Evolutionary conservation across 2,888 invertebrate species (phyloP), one percentile per base, ranked within the genome.

Genomic region (Rutpela maculata): DNA sequence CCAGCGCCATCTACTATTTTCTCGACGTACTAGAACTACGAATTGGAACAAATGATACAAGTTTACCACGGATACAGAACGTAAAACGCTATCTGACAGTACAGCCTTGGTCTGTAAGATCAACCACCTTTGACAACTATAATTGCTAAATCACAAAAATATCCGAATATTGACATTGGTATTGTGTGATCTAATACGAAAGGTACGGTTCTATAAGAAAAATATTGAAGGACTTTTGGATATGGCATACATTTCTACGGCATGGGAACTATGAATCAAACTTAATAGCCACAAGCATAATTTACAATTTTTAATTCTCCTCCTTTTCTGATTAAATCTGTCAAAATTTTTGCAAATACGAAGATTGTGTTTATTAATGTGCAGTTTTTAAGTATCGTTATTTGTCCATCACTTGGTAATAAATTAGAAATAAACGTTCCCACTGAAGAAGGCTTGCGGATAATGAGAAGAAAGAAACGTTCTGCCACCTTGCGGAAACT

Each of bases 371-470:
- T 50, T 50, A 50, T 50, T 50, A 50, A 50, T 50, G 50, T n/a
- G 0, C 50, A 67, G 22, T 63, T 62, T 72, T 72, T 55, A 72
- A 63, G 72, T 71, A 71, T 18, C 57, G 3, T 26, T 26, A 18
- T 55, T 22, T 55, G 66, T 26, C 55, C 67, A 43, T 43, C 67
- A 5, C 17, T 72, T 63, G 62, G 72, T 72, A 26, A 31, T 55
- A 62, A 43, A 72, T 55, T 26, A 18, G 18, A 19, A 72, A 59
- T 72, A 55, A 19, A 10, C 55, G 63, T 22, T 50, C 63, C 26
- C 62, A 5, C 17, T 18, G 72, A 63, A 72, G 72, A 72, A 72
- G 60, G 17, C 55, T 62, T 62, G 72, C 72, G 62, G 55, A 72
- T 55, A 19, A 15, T 50, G 55, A 62, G 72, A 72, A 72, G 72